Percentiles rank a stretch among this genome's conserved stretches.
Conservation (phyloP, 2,113 vertebrate species). For the Elanus axillaris region DNA sequence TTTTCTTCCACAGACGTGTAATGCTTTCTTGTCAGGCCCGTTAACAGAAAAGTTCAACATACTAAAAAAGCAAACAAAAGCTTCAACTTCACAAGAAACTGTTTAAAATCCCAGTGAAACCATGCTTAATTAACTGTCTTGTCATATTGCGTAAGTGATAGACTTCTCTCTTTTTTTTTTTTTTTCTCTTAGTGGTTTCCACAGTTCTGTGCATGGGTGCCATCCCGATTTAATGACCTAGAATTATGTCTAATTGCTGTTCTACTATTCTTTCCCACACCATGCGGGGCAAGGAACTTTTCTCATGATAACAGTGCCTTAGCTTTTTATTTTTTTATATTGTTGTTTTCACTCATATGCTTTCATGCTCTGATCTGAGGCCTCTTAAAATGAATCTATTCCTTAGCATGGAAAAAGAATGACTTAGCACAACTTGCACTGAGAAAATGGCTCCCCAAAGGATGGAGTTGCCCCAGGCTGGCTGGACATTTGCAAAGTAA, state of each 20-base stretch:
- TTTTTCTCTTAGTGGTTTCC: not conserved
- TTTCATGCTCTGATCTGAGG: not conserved
- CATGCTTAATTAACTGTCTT: constrained; percentile 10
- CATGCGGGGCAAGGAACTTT: constrained; percentile 1
- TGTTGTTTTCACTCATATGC: not conserved
- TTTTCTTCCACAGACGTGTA: not conserved
- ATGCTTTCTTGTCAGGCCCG: not conserved
- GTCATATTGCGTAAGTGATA: not conserved
- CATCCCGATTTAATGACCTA: constrained; percentile 29
- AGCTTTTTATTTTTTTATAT: not conserved
- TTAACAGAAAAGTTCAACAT: not conserved
- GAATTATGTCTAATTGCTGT: constrained; percentile 49
- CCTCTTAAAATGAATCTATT: not conserved
- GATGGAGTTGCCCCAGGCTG: not conserved
- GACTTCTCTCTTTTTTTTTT: not conserved
- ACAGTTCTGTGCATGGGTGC: constrained; percentile 27
- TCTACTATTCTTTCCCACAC: constrained; percentile 38
- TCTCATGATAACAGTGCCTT: not conserved
- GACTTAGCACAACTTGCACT: not conserved
- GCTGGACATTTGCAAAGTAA: not conserved
- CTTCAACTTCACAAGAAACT: not conserved
- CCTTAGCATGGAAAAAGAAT: not conserved
- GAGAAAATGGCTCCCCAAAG: not conserved
- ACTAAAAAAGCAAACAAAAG: not conserved
- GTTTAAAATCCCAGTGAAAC: not conserved